Evolutionary conservation across 2,797 vertebrate genomes (phyloP).

Genomic region (Neosilurus mollespiculum): DNA sequence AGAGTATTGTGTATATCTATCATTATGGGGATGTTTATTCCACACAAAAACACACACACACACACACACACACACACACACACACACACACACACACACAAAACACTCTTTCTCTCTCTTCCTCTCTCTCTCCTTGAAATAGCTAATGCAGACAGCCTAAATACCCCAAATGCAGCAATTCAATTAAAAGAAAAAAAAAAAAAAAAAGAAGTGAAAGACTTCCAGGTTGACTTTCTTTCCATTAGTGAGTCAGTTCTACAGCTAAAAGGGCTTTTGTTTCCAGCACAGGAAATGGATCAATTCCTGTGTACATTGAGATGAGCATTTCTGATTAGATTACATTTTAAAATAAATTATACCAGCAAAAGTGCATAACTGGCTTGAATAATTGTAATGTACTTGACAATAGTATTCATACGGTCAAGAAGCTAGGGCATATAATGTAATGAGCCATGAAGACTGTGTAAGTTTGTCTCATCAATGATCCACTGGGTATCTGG

Average conservation of each 20-base stretch:
- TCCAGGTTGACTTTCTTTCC: not conserved
- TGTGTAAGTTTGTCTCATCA: not conserved
- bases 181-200: slow-evolving; percentile 14
- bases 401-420: not conserved
- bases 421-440: not conserved
- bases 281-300: not conserved
- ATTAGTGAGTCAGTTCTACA: not conserved
- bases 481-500: slow-evolving; percentile 11
- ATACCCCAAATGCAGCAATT: slow-evolving; percentile 8
- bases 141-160: not conserved
- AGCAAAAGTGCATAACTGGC: not conserved
- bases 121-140: not conserved
- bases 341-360: not conserved
- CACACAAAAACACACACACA: not conserved
- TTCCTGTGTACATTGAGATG: not conserved
- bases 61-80: not conserved
- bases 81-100: too few species aligned
- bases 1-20: not conserved
- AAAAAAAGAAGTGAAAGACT: not conserved
- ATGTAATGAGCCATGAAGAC: not conserved
- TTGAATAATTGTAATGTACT: not conserved
- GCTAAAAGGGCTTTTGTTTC: not conserved
- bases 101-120: not conserved
- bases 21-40: not conserved
- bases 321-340: not conserved